Evolutionary conservation across 2,888 invertebrate species (phyloP).

Genomic region (Acleris sparsana): DNA sequence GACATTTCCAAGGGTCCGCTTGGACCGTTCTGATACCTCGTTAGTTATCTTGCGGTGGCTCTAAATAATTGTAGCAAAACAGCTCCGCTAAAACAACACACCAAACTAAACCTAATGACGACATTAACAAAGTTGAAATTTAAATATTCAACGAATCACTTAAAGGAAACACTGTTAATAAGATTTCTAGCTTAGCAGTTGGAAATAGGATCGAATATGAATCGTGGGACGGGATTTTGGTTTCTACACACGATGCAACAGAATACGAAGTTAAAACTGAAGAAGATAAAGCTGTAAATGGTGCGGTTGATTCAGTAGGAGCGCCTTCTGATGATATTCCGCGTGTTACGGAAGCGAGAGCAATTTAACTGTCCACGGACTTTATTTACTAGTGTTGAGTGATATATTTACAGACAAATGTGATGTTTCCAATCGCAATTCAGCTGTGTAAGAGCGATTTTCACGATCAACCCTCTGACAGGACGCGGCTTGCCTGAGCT

Average conservation of each 20-base stretch:
- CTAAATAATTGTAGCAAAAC: conserved; percentile 77
- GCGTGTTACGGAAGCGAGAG: conserved; percentile 63
- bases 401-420: conserved; percentile 72
- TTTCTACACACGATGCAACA: conserved; percentile 33
- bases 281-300: conserved; percentile 35
- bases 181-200: conserved; percentile 57
- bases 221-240: conserved; percentile 47
- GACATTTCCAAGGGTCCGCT: conserved; percentile 75
- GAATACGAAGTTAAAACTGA: conserved; percentile 46
- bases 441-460: conserved; percentile 51
- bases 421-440: conserved; percentile 58
- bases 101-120: conserved; percentile 43
- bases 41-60: conserved; percentile 72
- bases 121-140: conserved; percentile 44
- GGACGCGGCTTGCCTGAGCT: conserved; percentile 30
- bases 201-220: conserved; percentile 60
- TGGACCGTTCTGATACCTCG: conserved; percentile 74
- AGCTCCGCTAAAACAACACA: conserved; percentile 12
- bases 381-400: conserved; percentile 67
- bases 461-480: conserved; percentile 45
- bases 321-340: conserved; percentile 51
- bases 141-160: conserved; percentile 13
- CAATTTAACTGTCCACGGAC: conserved; percentile 69
- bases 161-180: conserved; percentile 43
- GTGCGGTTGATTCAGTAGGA: conserved; percentile 29